Percentiles rank a stretch among this genome's conserved stretches.
phyloP scores from a whole-genome alignment of 2,888 invertebrate species.

The Drosophila incognita region DNA sequence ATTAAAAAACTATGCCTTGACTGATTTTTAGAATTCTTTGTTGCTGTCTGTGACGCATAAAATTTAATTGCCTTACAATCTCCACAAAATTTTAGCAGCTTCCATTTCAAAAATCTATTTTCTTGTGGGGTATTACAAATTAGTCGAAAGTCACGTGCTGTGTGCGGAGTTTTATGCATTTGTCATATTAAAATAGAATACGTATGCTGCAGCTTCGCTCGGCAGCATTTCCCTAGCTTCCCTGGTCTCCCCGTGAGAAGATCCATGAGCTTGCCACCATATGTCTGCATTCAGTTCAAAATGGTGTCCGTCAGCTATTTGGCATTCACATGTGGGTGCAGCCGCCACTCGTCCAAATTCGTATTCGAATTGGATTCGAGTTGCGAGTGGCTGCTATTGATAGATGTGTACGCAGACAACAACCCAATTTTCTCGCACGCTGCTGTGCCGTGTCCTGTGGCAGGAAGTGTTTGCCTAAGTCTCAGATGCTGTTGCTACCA shows the following conservation, averaged over 20 bases:
- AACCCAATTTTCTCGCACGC: conserved; percentile 52
- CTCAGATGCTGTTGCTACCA: conserved; percentile 34
- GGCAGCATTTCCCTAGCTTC: background rate
- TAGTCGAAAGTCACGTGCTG: conserved; percentile 68
- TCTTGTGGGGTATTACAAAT: conserved; percentile 23
- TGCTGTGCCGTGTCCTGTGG: conserved; percentile 53
- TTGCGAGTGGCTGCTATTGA: conserved; percentile 61
- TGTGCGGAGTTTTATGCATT: conserved; percentile 45
- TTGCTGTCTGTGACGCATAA: background rate
- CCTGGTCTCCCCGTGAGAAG: conserved; percentile 11
- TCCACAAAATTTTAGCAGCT: background rate
- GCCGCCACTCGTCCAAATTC: conserved; percentile 2
- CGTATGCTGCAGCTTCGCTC: conserved; percentile 24
- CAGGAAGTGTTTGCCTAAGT: conserved; percentile 49
- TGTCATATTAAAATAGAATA: conserved; percentile 56
- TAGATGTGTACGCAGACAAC: conserved; percentile 61
- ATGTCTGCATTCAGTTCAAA: conserved; percentile 41
- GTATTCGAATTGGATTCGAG: background rate
- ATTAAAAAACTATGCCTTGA: background rate
- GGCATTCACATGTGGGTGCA: conserved; percentile 40
- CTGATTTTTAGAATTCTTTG: no score
- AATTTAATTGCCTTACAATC: background rate
- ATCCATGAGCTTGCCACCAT: conserved; percentile 34
- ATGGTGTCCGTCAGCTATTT: conserved; percentile 43
- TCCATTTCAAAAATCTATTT: background rate